Percentiles rank a stretch among this genome's conserved stretches.
These are phyloP conservation scores for Okapia johnstoni DNA, from an alignment of 2,113 vertebrate genomes.

Conservation along the genomic window DNA sequence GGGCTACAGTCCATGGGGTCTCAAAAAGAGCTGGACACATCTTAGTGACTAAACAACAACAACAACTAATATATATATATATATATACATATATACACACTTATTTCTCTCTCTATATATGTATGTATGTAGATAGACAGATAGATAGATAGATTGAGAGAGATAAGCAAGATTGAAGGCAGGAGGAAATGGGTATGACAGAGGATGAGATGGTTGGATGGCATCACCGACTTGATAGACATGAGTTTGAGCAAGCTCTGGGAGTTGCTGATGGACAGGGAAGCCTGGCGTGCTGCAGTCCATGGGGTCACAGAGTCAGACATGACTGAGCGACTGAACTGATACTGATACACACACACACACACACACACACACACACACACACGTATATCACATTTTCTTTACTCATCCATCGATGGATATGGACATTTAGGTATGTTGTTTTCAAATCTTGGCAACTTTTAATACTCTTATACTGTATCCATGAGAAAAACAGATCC, in stretches of 20 bases:
- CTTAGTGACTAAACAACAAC: too few relatives aligned
- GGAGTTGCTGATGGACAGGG: too few relatives aligned
- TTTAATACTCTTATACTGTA: background rate
- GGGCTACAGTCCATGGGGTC: too few relatives aligned
- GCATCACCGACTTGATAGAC: too few relatives aligned
- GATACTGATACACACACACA: background rate
- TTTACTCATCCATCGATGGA: background rate
- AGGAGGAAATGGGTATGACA: background rate
- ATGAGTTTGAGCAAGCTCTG: too few relatives aligned
- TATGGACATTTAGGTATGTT: background rate
- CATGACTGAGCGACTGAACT: background rate
- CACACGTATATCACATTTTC: background rate
- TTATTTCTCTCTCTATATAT: too few relatives aligned
- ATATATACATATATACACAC: background rate
- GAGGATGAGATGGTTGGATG: background rate
- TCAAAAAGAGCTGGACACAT: too few relatives aligned
- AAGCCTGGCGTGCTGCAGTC: too few relatives aligned
- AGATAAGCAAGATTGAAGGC: background rate
- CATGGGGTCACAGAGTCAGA: too few relatives aligned
- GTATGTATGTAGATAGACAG: too few relatives aligned
- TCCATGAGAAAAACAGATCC: background rate
- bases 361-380: accelerated
- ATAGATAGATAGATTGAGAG: background rate
- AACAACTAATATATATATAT: background rate
- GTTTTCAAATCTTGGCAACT: background rate